Evolutionary conservation across 2,113 vertebrate genomes (phyloP).

Genomic region (Labrus mixtus): DNA sequence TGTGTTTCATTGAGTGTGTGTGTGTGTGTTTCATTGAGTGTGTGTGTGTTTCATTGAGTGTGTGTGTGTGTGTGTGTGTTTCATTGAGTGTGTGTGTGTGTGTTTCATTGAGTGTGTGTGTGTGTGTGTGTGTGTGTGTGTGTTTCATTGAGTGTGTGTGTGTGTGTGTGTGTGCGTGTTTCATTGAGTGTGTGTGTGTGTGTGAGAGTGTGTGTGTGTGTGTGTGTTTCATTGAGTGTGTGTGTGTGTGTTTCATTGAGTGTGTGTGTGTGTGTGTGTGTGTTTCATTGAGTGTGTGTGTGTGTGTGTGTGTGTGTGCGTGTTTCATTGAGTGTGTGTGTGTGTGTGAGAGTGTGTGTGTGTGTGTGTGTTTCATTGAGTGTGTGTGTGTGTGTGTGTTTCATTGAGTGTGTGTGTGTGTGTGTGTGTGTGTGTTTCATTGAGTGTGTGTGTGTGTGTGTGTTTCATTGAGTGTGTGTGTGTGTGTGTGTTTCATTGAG

Average conservation of each 20-base stretch:
- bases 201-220: not conserved
- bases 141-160: too few species aligned
- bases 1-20: too few species aligned
- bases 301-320: not conserved
- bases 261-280: slow-evolving; percentile 3
- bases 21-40: too few species aligned
- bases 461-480: not conserved
- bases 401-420: not conserved
- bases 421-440: too few species aligned
- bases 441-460: slow-evolving; percentile 1
- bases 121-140: not conserved
- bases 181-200: not conserved
- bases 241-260: slow-evolving; percentile 1
- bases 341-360: not conserved
- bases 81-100: too few species aligned
- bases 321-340: too few species aligned
- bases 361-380: slow-evolving; percentile 2
- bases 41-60: too few species aligned
- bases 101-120: too few species aligned
- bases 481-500: slow-evolving; percentile 6
- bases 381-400: too few species aligned
- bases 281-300: not conserved
- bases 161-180: not conserved
- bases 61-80: not conserved
- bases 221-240: too few species aligned